Evolutionary conservation across 1,140 invertebrate species (phyloP).

Genomic region (Drosophila tsacasi): DNA sequence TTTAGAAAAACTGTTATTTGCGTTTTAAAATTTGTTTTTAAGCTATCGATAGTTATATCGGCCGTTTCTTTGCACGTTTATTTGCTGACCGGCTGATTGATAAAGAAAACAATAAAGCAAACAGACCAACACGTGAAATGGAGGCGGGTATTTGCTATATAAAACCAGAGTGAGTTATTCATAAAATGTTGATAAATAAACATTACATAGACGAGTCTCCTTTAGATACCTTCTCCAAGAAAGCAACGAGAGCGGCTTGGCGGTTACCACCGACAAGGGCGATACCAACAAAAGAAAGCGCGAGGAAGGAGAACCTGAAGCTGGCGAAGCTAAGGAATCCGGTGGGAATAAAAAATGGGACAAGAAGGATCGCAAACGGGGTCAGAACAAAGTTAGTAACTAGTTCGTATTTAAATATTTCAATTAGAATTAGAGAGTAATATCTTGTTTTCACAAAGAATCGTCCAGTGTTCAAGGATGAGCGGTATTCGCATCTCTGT

Average conservation of each 20-base stretch:
- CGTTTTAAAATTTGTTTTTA: not conserved
- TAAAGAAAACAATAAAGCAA: conserved; percentile 20
- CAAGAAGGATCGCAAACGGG: conserved; percentile 84
- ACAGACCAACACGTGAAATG: conserved; percentile 60
- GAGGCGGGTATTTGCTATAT: conserved; percentile 86
- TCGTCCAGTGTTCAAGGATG: conserved; percentile 73
- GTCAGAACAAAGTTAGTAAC: conserved; percentile 85
- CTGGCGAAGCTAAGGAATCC: conserved; percentile 14
- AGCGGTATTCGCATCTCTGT: conserved; percentile 72
- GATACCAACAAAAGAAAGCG: conserved; percentile 61
- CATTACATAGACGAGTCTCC: not conserved
- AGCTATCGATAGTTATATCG: conserved; percentile 10
- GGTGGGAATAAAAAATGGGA: conserved; percentile 45
- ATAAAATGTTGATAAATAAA: not conserved
- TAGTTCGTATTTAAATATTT: not conserved
- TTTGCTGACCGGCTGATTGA: conserved; percentile 22
- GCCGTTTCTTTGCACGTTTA: not conserved
- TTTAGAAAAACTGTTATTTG: not conserved
- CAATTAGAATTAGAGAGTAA: not conserved
- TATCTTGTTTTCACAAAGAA: conserved; percentile 28
- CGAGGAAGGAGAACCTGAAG: conserved; percentile 20
- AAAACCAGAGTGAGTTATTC: conserved; percentile 86
- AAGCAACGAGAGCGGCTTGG: conserved; percentile 8
- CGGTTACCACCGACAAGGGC: not conserved
- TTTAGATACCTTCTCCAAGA: conserved; percentile 59